Evolutionary conservation across 2,797 vertebrate genomes (phyloP).

Genomic region (Novumbra hubbsi): DNA sequence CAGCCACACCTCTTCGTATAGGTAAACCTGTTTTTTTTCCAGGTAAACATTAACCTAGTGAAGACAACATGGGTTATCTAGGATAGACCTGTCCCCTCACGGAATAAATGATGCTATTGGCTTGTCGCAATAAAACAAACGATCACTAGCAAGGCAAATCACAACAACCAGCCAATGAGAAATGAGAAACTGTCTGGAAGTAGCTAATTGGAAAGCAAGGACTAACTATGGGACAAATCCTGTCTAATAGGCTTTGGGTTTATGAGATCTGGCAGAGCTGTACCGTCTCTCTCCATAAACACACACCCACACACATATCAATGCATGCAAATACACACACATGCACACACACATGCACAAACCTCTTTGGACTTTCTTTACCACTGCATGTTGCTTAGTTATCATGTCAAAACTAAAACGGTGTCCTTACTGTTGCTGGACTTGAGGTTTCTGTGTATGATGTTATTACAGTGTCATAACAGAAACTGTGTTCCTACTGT

Average conservation of each 20-base stretch:
- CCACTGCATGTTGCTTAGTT: not conserved
- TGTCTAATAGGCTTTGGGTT: slow-evolving; percentile 76
- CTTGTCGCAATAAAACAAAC: slow-evolving; percentile 51
- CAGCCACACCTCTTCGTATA: too few relatives aligned
- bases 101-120: slow-evolving; percentile 41
- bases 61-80: not conserved
- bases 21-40: not conserved
- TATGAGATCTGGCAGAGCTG: slow-evolving; percentile 65
- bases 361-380: not conserved
- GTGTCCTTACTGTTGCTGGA: not conserved
- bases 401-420: not conserved
- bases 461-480: not conserved
- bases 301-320: slow-evolving; percentile 24
- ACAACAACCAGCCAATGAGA: slow-evolving; percentile 52
- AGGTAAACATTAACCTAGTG: too few relatives aligned
- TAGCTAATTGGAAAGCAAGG: slow-evolving; percentile 55
- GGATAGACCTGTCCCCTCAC: slow-evolving; percentile 34
- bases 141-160: slow-evolving; percentile 49
- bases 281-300: slow-evolving; percentile 60
- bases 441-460: too few relatives aligned
- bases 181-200: slow-evolving; percentile 11
- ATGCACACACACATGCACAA: slow-evolving; percentile 6
- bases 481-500: not conserved
- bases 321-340: slow-evolving; percentile 5
- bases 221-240: slow-evolving; percentile 65